These are phyloP conservation scores for Schlechtendalia chinensis DNA, from an alignment of 1,140 invertebrate species.

Conservation along the genomic window DNA sequence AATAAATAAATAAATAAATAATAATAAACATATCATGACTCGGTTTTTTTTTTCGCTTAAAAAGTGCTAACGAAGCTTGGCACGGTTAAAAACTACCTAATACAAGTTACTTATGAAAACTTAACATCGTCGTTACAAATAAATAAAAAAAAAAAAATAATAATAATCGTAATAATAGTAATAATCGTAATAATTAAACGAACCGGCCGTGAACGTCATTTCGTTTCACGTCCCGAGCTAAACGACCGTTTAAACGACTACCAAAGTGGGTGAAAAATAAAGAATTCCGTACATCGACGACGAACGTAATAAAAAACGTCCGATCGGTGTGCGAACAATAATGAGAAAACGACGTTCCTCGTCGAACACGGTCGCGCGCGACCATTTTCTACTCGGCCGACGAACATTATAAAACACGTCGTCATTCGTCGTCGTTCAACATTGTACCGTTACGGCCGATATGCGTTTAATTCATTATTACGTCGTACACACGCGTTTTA, in stretches of 20 bases:
- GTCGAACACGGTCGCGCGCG: slow-evolving; percentile 44
- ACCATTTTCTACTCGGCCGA: background rate
- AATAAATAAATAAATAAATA: background rate
- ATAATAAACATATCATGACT: slow-evolving; percentile 29
- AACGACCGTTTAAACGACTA: slow-evolving; percentile 14
- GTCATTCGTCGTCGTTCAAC: no score
- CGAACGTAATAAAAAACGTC: slow-evolving; percentile 35
- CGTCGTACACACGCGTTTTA: no score
- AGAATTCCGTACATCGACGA: slow-evolving; percentile 42
- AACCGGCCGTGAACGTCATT: slow-evolving; percentile 14
- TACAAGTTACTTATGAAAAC: slow-evolving; percentile 49
- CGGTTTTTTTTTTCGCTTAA: slow-evolving; percentile 46
- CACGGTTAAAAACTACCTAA: slow-evolving; percentile 48
- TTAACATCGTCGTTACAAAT: slow-evolving; percentile 37
- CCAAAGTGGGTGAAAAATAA: no score
- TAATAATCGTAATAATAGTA: slow-evolving; percentile 11
- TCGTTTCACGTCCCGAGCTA: background rate
- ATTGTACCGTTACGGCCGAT: no score
- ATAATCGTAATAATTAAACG: slow-evolving; percentile 18
- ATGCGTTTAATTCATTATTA: no score
- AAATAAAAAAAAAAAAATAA: slow-evolving; percentile 19
- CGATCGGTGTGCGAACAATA: slow-evolving; percentile 24
- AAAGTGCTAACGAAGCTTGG: slow-evolving; percentile 49
- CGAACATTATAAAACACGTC: no score
- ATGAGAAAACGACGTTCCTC: slow-evolving; percentile 39